phyloP scores from a whole-genome alignment of 1,140 invertebrate genomes.

The Samia ricini region DNA sequence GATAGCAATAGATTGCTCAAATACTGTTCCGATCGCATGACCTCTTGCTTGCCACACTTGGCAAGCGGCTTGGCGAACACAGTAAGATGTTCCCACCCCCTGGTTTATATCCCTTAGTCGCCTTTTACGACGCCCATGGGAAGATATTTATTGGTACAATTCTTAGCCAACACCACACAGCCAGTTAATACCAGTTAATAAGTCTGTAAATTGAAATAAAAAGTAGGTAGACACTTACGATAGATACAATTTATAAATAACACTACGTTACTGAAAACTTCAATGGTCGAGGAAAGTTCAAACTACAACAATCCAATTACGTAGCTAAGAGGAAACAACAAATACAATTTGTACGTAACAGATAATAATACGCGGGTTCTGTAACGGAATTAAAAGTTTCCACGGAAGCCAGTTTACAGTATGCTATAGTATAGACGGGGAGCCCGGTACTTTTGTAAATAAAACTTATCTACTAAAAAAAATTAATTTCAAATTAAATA shows the following conservation, averaged over 20 bases:
- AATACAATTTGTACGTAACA: constrained; percentile 13
- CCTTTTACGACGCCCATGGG: no score
- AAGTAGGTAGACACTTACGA: neutral
- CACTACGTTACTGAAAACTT: neutral
- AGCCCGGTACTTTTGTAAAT: neutral
- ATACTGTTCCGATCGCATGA: no score
- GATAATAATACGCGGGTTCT: constrained; percentile 10
- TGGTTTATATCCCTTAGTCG: no score
- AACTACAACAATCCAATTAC: constrained; percentile 9
- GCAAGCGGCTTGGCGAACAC: no score
- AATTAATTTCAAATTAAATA: neutral
- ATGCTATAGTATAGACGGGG: neutral
- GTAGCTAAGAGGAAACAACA: constrained; percentile 2
- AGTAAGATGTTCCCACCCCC: no score
- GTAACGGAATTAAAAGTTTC: constrained; percentile 21
- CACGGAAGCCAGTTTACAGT: neutral
- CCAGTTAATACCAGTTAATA: no score
- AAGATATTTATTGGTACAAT: no score
- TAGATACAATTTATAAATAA: neutral
- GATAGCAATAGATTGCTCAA: no score
- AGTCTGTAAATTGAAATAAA: neutral
- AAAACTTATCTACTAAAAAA: neutral
- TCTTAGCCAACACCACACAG: no score
- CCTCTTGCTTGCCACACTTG: no score
- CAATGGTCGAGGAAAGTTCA: neutral